Conservation (phyloP, 2,888 invertebrate species). For the Meteorus cinctellus region DNA sequence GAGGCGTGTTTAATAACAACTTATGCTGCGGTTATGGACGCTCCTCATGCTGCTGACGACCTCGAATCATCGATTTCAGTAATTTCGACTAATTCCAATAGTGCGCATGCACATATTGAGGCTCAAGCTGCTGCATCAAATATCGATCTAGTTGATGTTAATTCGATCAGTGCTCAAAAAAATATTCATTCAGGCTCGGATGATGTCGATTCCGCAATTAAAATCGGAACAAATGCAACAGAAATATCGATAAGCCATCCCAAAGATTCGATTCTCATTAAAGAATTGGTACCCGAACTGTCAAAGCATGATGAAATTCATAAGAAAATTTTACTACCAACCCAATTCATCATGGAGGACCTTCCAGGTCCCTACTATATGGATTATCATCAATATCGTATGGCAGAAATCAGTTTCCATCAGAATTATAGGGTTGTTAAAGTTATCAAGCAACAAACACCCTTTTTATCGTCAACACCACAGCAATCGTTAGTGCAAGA, state of each 20-base stretch:
- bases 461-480: constrained; percentile 42
- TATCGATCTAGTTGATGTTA: background rate
- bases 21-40: constrained; percentile 60
- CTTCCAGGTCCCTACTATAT: constrained; percentile 63
- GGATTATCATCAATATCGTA: constrained; percentile 61
- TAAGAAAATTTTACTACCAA: constrained; percentile 5
- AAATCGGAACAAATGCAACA: background rate
- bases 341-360: constrained; percentile 49
- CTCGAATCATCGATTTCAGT: background rate
- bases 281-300: constrained; percentile 9
- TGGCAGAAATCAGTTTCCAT: constrained; percentile 65
- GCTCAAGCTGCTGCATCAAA: background rate
- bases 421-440: constrained; percentile 60
- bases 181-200: background rate
- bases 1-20: constrained; percentile 66
- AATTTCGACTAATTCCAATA: constrained; percentile 27
- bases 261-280: constrained; percentile 4
- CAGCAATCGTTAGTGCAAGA: background rate
- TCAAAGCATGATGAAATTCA: constrained; percentile 19
- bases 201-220: no score
- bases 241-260: background rate
- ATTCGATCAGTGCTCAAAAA: background rate
- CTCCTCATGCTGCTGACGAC: constrained; percentile 44
- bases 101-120: constrained; percentile 15
- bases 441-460: constrained; percentile 55